Evolutionary conservation across 2,888 invertebrate species (phyloP), one percentile per base, ranked within the genome.

Genomic region (Dolomedes plantarius): DNA sequence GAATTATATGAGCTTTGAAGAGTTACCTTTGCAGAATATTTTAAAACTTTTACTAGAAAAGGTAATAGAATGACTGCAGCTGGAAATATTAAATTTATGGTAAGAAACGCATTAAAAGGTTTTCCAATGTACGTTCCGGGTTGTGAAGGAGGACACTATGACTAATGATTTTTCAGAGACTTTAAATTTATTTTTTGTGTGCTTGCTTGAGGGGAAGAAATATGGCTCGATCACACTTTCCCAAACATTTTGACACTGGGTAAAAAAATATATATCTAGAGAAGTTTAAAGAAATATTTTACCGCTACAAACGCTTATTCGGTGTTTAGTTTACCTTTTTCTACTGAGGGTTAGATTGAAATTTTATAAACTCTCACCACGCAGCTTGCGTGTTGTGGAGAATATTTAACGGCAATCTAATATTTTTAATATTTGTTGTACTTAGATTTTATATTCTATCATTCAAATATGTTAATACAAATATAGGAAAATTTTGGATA

Each of bases 241-340:
- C 39, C 46, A 82, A 68, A 82, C 50, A 69, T 75, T 82, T 75
- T 41, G 56, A 75, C 75, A 69, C 75, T 69, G 29, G 69, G 62
- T 32, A 69, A 62, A 36, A 28, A 19, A 75, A 31, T 2, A 39
- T n/a, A 16, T 46, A 11, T 46, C 6, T 46, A 46, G 65, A 69
- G 81, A 75, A 78, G 67, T 68, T 81, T 75, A 69, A 62, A 69
- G 75, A 62, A 62, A 23, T 75, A 68, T 62, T 74, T 82, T 81
- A 73, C 81, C n/a, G n/a, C n/a, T 67, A 65, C 74, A 68, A 75
- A 36, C 81, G 39, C 74, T 81, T 81, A 67, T 81, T 68, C 81
- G 56, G 46, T 81, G 74, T 81, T 74, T 74, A 74, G 81, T 81
- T 74, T 74, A 74, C 74, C 68, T 81, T 81, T n/a, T n/a, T n/a